Percentiles rank a stretch among this genome's conserved stretches.
Evolutionary conservation across 2,888 invertebrate species (phyloP).

Genomic region (Meteorus cinctellus): DNA sequence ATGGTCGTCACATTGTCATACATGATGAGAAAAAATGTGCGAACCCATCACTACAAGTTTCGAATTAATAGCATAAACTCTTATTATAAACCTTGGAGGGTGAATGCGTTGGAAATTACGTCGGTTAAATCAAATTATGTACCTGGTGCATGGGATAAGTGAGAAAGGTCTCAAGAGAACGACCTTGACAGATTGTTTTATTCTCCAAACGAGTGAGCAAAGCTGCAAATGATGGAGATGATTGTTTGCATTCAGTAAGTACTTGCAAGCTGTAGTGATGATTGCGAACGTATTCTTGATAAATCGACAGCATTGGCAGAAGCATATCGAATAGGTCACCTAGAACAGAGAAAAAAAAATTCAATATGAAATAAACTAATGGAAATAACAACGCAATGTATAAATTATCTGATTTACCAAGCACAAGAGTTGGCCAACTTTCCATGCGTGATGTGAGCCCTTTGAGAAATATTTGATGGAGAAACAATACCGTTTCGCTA

Average conservation of each 20-base stretch:
- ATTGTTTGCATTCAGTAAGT: slow-evolving; percentile 93
- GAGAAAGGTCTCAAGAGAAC: slow-evolving; percentile 90
- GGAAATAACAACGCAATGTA: not conserved
- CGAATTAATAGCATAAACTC: slow-evolving; percentile 10
- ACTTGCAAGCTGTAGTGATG: slow-evolving; percentile 95
- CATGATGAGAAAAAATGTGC: not conserved
- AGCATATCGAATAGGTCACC: slow-evolving; percentile 96
- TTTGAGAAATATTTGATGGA: slow-evolving; percentile 95
- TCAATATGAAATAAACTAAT: not conserved
- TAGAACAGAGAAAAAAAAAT: slow-evolving; percentile 68
- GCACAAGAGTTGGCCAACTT: slow-evolving; percentile 93
- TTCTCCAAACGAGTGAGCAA: slow-evolving; percentile 87
- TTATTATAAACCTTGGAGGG: not conserved
- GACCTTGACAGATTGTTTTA: slow-evolving; percentile 88
- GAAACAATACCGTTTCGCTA: slow-evolving; percentile 92
- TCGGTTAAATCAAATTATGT: slow-evolving; percentile 76
- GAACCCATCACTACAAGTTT: not conserved
- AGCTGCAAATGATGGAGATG: slow-evolving; percentile 83
- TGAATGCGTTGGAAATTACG: slow-evolving; percentile 4
- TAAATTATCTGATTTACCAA: slow-evolving; percentile 78
- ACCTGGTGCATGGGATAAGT: slow-evolving; percentile 97
- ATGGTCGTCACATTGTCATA: not conserved
- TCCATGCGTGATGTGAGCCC: slow-evolving; percentile 93
- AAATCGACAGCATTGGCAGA: slow-evolving; percentile 94
- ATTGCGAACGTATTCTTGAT: slow-evolving; percentile 95